These are phyloP conservation scores for Odontothrips loti DNA, from an alignment of 2,888 invertebrate species.

Conservation along the genomic window DNA sequence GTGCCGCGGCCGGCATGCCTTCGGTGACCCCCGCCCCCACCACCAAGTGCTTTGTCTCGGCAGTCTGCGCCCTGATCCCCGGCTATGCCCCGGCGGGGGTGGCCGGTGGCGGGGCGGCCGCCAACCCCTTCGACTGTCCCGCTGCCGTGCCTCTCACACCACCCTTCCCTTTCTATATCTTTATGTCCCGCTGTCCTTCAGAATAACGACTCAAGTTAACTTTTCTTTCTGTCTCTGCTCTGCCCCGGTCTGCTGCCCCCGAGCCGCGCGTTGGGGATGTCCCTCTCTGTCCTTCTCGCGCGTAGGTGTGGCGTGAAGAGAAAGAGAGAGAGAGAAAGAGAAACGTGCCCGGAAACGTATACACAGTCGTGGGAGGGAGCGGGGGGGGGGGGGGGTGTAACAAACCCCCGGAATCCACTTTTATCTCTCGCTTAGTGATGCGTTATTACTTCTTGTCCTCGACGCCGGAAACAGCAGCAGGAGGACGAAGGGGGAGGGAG, in stretches of 20 bases:
- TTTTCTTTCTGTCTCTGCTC: not conserved
- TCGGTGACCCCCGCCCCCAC: too few relatives aligned
- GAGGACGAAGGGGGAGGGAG: not conserved
- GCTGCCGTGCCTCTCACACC: too few relatives aligned
- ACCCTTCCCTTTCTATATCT: conserved; percentile 2
- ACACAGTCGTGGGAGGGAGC: not conserved
- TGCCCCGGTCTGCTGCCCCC: not conserved
- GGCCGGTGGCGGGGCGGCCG: too few relatives aligned
- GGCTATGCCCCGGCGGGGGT: too few relatives aligned
- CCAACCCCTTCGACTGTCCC: too few relatives aligned
- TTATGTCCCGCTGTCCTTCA: conserved; percentile 1
- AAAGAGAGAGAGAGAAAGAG: not conserved
- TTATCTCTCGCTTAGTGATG: conserved; percentile 12
- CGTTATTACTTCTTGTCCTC: not conserved
- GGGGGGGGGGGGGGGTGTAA: not conserved
- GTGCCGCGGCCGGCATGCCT: too few relatives aligned
- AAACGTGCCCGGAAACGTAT: not conserved
- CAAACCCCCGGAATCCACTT: not conserved
- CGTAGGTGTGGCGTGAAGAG: too few relatives aligned
- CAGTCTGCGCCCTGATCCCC: too few relatives aligned
- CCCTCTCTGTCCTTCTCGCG: not conserved
- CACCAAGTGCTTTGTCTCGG: too few relatives aligned
- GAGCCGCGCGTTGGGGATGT: not conserved
- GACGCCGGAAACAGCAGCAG: not conserved
- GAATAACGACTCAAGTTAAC: conserved; percentile 6